A percentile compares a stretch with the other conserved stretches of the same genome.
Evolutionary conservation across 2,113 vertebrate genomes (phyloP).

Genomic region (Alosa alosa): DNA sequence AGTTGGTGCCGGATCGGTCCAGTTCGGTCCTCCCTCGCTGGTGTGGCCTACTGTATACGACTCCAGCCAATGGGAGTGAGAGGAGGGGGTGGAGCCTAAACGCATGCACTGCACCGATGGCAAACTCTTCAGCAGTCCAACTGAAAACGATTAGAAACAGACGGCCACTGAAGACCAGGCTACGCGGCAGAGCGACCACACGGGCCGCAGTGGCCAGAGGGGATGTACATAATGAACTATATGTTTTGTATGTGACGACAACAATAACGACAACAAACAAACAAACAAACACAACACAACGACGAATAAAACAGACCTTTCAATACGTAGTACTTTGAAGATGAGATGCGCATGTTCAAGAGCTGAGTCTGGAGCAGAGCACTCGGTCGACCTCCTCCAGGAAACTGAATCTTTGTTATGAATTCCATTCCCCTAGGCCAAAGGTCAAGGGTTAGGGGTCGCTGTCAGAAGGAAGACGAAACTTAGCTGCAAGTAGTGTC

Average conservation of each 20-base stretch:
- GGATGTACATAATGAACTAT: constrained; percentile 75
- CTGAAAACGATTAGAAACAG: neutral
- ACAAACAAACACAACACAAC: constrained; percentile 32
- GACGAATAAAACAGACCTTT: neutral
- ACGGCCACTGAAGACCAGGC: constrained; percentile 15
- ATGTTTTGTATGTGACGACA: constrained; percentile 77
- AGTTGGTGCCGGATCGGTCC: constrained; percentile 34
- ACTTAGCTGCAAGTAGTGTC: constrained; percentile 50
- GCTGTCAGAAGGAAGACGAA: constrained; percentile 47
- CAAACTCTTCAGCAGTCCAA: constrained; percentile 49
- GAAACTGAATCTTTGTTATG: constrained; percentile 75
- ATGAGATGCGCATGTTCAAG: constrained; percentile 71
- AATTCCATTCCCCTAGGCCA: constrained; percentile 69
- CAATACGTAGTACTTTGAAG: constrained; percentile 68
- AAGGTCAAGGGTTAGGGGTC: constrained; percentile 63
- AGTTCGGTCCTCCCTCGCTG: constrained; percentile 53
- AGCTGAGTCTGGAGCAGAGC: constrained; percentile 57
- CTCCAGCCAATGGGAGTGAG: constrained; percentile 50
- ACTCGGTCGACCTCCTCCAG: constrained; percentile 63
- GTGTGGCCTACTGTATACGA: constrained; percentile 59
- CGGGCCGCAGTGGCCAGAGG: constrained; percentile 51
- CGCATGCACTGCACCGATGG: constrained; percentile 55
- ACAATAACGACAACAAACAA: constrained; percentile 26
- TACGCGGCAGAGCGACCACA: constrained; percentile 25
- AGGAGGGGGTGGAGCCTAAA: constrained; percentile 40